Conservation (phyloP, 2,797 vertebrate genomes). For the Steatocranus sp. region DNA sequence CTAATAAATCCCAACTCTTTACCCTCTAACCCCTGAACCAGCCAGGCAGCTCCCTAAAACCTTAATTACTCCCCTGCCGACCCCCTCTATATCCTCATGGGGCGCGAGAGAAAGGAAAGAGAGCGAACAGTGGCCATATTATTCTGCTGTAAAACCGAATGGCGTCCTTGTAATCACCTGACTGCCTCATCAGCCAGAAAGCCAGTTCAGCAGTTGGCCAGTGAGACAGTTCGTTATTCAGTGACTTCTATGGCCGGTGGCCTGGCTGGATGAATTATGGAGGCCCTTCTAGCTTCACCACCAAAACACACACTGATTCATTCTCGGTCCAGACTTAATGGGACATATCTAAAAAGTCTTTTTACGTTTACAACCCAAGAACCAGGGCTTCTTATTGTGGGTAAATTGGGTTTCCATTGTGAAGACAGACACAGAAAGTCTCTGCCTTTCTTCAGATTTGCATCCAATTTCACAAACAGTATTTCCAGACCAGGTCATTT, state of each 20-base stretch:
- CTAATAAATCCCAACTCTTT: constrained; percentile 79
- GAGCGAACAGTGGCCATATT: constrained; percentile 54
- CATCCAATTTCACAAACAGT: neutral
- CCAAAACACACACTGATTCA: neutral
- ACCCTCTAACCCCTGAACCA: constrained; percentile 75
- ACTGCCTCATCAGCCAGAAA: constrained; percentile 32
- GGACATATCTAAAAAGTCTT: neutral
- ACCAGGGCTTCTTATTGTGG: neutral
- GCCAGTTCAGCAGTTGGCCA: constrained; percentile 13
- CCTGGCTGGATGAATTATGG: constrained; percentile 10
- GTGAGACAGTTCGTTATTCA: constrained; percentile 36
- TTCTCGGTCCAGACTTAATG: neutral
- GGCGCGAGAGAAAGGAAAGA: constrained; percentile 36
- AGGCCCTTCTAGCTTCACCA: neutral
- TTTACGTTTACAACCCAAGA: neutral
- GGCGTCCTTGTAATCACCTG: constrained; percentile 76
- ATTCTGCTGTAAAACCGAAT: constrained; percentile 73
- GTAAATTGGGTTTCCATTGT: neutral
- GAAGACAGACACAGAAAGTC: neutral
- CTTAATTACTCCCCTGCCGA: constrained; percentile 69
- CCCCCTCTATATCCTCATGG: constrained; percentile 38
- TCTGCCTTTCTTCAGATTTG: neutral
- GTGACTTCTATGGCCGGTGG: neutral
- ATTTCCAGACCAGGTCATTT: neutral
- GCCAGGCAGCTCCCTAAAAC: constrained; percentile 71